Evolutionary conservation across 2,113 vertebrate genomes (phyloP).

Genomic region (Lagopus muta): DNA sequence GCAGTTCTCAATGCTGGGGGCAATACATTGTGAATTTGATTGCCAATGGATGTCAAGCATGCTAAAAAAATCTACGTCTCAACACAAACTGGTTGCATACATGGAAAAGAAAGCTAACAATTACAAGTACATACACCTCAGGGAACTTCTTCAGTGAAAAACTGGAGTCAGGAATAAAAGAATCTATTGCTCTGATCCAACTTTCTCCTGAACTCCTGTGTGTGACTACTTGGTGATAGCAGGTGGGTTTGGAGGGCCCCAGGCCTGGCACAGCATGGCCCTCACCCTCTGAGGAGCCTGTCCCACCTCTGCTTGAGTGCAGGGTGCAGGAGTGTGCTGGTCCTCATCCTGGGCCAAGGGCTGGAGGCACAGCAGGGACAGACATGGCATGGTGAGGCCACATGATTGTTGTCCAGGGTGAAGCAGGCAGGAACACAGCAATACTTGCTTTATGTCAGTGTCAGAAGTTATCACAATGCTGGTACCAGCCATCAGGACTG

Average conservation of each 20-base stretch:
- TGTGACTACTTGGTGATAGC: rapidly evolving
- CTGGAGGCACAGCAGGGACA: background rate
- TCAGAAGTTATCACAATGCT: background rate
- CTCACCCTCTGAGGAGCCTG: rapidly evolving
- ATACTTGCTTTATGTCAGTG: background rate
- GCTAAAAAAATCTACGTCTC: background rate
- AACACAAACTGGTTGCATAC: background rate
- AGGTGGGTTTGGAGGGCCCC: background rate
- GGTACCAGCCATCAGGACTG: background rate
- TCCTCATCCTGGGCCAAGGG: background rate
- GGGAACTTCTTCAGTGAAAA: background rate
- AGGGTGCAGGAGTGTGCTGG: rapidly evolving
- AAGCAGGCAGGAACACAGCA: background rate
- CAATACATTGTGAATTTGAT: background rate
- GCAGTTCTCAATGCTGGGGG: background rate
- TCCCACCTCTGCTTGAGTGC: background rate
- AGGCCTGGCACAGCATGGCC: background rate
- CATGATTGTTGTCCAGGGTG: background rate
- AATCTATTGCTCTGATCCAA: background rate
- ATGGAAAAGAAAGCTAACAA: background rate
- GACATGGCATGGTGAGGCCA: rapidly evolving
- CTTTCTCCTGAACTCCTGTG: background rate
- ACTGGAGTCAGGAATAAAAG: background rate
- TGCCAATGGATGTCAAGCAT: background rate
- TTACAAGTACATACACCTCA: rapidly evolving